Evolutionary conservation across 2,888 invertebrate species (phyloP), one percentile per base, ranked within the genome.

Genomic region (Trypoxylon attenuatum): DNA sequence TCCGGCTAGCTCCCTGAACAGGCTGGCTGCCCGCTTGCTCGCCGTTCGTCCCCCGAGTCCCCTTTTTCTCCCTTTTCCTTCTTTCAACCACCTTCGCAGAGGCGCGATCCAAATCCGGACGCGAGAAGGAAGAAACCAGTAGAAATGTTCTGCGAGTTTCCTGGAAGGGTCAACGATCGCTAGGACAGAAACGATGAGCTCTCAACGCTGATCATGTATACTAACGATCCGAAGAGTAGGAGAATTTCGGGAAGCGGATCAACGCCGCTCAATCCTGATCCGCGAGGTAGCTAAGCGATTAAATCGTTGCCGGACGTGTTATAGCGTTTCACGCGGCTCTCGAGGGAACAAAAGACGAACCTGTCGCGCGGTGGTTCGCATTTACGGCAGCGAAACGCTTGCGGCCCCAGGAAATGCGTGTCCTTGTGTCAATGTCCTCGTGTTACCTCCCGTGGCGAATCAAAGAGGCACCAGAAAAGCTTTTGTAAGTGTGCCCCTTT

Each of bases 401-500:
- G 49, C 50, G 57, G 51, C 56, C 53, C 43, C 18, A 54, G 64
- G 57, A 55, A 66, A 50, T 58, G 52, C 56, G 69, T 53, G 66
- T 60, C 55, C 58, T 45, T 53, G 67, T 72, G 74, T 76, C 74
- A 72, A 75, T 69, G 74, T 69, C 76, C 76, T 56, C 49, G 45
- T 15, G 18, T 61, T 57, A 50, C 55, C 59, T 49, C 50, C 59
- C 41, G 50, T 60, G 69, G 69, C 69, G 73, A 76, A 64, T 76
- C 61, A 67, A 72, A 76, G 60, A 63, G 50, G 57, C 67, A 62
- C 71, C 72, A 67, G 59, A 62, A 55, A 18, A 25, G 52, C 29
- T 61, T 59, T 71, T 76, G 65, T 65, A 69, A 62, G 68, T 57
- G 54, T 64, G 69, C 57, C 45, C 45, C 51, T 50, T 53, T 19